phyloP scores from a whole-genome alignment of 1,140 invertebrate genomes.

The Scaptomyza graminum region DNA sequence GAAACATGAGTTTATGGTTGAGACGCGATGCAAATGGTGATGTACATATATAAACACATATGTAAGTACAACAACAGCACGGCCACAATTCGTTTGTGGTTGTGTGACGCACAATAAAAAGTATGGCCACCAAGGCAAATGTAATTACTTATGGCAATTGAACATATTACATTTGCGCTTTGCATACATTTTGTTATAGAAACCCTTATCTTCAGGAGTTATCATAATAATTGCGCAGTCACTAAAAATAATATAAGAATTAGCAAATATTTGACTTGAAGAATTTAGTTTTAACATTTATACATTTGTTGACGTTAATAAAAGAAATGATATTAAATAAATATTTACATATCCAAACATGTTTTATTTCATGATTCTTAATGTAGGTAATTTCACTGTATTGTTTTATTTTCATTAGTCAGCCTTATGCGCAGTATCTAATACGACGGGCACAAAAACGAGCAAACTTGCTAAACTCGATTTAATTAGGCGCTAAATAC shows the following conservation, averaged over 20 bases:
- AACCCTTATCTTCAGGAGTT: no score
- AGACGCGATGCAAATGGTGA: conserved; percentile 25
- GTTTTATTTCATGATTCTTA: no score
- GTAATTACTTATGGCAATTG: background rate
- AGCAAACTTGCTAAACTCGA: conserved; percentile 63
- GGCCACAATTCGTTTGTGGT: conserved; percentile 7
- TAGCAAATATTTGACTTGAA: no score
- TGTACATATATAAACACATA: no score
- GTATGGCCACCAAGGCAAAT: background rate
- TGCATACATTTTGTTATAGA: background rate
- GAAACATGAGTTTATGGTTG: conserved; percentile 27
- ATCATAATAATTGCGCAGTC: no score
- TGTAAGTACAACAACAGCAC: conserved; percentile 1
- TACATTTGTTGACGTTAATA: no score
- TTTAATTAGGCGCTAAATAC: conserved; percentile 70
- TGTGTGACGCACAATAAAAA: background rate
- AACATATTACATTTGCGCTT: background rate
- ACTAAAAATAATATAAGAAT: no score
- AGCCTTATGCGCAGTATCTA: conserved; percentile 36
- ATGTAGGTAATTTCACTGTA: no score
- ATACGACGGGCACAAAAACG: conserved; percentile 11
- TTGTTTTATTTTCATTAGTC: background rate
- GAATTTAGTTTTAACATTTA: no score
- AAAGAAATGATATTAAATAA: no score
- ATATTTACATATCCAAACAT: no score